Conservation (phyloP, 1,140 invertebrate genomes). For the Achatina immaculata region DNA sequence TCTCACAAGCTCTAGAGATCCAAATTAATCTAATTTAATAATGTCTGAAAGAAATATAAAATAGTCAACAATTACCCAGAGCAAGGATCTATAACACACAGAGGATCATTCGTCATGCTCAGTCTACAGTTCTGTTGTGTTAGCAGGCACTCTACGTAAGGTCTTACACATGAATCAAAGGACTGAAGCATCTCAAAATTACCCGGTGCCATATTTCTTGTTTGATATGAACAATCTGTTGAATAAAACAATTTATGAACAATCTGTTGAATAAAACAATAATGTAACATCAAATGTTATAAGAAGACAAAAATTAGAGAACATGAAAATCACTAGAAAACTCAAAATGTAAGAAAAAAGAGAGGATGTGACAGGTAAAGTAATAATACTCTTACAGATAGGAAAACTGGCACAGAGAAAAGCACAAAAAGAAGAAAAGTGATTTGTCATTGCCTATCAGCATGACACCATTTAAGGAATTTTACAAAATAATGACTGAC, state of each 20-base stretch:
- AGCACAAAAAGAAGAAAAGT: too few relatives aligned
- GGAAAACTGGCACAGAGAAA: too few relatives aligned
- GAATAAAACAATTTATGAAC: neutral
- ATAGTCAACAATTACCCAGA: constrained; percentile 23
- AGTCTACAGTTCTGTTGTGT: neutral
- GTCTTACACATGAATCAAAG: constrained; percentile 17
- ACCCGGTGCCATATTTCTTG: neutral
- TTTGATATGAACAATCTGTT: neutral
- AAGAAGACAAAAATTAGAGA: too few relatives aligned
- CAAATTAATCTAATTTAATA: neutral
- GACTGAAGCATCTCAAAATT: neutral
- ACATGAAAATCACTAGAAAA: too few relatives aligned
- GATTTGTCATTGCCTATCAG: too few relatives aligned
- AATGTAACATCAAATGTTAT: too few relatives aligned
- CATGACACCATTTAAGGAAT: too few relatives aligned
- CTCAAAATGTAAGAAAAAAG: too few relatives aligned
- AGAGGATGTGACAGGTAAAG: too few relatives aligned
- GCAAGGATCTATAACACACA: constrained; percentile 5
- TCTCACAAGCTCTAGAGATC: neutral
- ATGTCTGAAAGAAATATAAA: neutral
- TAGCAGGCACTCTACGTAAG: constrained; percentile 10
- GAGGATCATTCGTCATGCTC: constrained; percentile 8
- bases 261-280: too few relatives aligned
- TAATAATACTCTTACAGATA: too few relatives aligned
- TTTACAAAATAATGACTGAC: too few relatives aligned